Base-by-base conservation (phyloP, 2,113 vertebrate species). In the Gavia stellata region DNA sequence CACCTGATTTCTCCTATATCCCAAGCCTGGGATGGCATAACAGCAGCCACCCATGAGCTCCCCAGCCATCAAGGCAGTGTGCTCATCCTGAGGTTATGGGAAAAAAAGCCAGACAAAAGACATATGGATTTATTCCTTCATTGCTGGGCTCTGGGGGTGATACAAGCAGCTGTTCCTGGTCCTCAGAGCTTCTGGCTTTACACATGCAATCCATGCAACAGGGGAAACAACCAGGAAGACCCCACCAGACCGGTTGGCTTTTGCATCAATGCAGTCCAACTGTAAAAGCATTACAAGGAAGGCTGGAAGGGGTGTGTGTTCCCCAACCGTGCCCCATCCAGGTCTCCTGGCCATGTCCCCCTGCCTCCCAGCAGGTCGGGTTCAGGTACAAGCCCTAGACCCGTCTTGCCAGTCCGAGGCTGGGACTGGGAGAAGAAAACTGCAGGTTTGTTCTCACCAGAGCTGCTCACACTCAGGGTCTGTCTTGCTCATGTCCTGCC, bases 231-330 rank as follows among this genome's bases (percentile, higher is more conserved):
- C 3, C 5, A 23, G 55, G 19, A 71, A 71, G 20, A 26, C 4
- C 3, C 16, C 25, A 8, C 8, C 12, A 44, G 44, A 17, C 5
- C 0, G 0, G 1, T 0, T 47, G 61, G 3, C 2, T 70, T 77
- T 81, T 45, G 12, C 24, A 42, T 12, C 26, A n/a, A 2, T 11
- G 18, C 6, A 42, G 31, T 55, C 31, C 56, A 25, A 15, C 9
- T 68, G 8, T 7, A 26, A 59, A 6, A 89, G 9, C 25, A 17
- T 42, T 12, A 17, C 26, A 47, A 56, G 18, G 17, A 72, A 74
- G 33, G 16, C 3, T 79, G 73, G 52, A 15, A 49, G 91, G 79
- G 4, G 7, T 38, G 6, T 29, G 42, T n/a, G 4, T 6, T 34
- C 25, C 31, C 28, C 14, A 78, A 0, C 3, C 18, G 3, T 3